Evolutionary conservation across 2,113 vertebrate species (phyloP), one percentile per base, ranked within the genome.

Genomic region (Aphyosemion australe): DNA sequence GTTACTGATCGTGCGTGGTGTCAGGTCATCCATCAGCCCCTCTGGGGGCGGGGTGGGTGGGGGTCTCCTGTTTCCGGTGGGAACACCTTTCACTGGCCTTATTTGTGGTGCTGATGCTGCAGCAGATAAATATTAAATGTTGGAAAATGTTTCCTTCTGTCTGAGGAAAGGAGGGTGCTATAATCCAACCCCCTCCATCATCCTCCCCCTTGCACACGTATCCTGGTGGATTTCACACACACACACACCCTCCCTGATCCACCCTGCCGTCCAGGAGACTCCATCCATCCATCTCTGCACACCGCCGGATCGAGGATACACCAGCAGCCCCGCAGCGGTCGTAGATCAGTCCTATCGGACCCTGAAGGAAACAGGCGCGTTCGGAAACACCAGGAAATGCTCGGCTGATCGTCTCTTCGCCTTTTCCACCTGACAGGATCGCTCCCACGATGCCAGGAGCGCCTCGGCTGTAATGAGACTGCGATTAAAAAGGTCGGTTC

Each of bases 401-500:
- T 58, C 3, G 34, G 0, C 56, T 31, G 46, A 48, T 48, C 18
- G 11, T 4, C 19, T 2, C 26, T 26, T 26, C 26, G 26, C 26
- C 26, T 26, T 26, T 5, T 26, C 26, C 26, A 26, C n/a, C n/a
- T n/a, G n/a, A 5, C 3, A 26, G 8, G 62, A 34, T 78, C 59
- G 74, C 32, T 20, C 7, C n/a, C 50, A 26, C 15, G 9, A 48
- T 65, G 2, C 62, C 52, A 13, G 37, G 32, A 55, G 53, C 59
- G 51, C 65, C 53, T 39, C 51, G 50, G 49, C 59, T 58, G 61
- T 53, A 45, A 64, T 79, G 66, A 80, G 61, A 70, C 18, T 21
- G 57, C 59, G 65, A 61, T 72, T 61, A 62, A 56, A 43, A 84
- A 84, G 82, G 87, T 87, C 51, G 69, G 76, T 84, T 41, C 72